Base-by-base conservation (phyloP, 2,888 invertebrate species). In the Catonia carolina region DNA sequence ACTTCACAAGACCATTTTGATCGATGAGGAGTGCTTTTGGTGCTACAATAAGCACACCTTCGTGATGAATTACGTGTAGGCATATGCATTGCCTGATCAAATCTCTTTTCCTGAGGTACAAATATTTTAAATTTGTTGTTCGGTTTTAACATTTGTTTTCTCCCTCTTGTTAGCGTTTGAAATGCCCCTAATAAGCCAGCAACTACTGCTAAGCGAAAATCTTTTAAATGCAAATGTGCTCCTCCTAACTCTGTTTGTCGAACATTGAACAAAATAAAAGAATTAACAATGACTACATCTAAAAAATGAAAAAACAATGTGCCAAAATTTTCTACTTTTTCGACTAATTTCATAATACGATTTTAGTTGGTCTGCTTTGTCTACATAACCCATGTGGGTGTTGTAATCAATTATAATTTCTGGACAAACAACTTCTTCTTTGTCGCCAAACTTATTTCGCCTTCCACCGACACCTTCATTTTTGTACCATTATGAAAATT, bases 361-460 rank as follows among this genome's bases (percentile, higher is more conserved):
- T 61, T 66, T 67, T n/a, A 65, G 49, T 65, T 63, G 64, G 51
- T 70, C 68, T 27, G 63, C 60, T 59, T 67, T 66, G 61, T 70
- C 69, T 4, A 69, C 67, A 56, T 60, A 64, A 14, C 66, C 66
- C 69, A 69, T 69, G 59, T 68, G 58, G 12, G 27, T 54, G 56
- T 66, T 69, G 52, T 68, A 69, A 54, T 67, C 60, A 27, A 60
- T 62, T 12, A 69, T 60, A 35, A 66, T 49, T 55, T 35, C 51
- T 14, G 66, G 66, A 51, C 68, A 68, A 22, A 53, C 12, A 20
- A 65, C 35, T 58, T 57, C 41, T 55, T 47, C 27, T 56, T 60
- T n/a, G n/a, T 50, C 53, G 45, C 66, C 66, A 62, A 66, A 60
- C 58, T 65, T 64, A 20, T 64, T 42, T 59, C 41, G 61, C 55